phyloP scores from a whole-genome alignment of 1,140 invertebrate genomes.

The Penaeus indicus region DNA sequence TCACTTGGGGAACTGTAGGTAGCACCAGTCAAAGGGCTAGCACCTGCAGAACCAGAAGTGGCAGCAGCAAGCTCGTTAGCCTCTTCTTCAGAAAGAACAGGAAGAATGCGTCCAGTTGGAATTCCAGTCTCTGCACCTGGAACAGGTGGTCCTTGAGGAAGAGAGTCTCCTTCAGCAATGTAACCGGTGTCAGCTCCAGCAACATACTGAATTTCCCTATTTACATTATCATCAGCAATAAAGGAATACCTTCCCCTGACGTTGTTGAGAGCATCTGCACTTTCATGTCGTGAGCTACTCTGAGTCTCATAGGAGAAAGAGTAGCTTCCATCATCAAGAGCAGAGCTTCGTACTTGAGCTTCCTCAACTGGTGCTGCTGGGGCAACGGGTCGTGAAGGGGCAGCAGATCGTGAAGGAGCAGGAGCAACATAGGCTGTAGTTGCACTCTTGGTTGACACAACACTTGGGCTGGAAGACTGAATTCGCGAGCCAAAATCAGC shows the following conservation, averaged over 20 bases:
- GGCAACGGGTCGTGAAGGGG: not conserved
- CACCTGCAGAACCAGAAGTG: not conserved
- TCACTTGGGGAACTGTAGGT: too few relatives aligned
- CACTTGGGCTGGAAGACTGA: not conserved
- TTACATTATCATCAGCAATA: slow-evolving; percentile 30
- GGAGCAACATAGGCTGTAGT: not conserved
- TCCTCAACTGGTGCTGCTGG: slow-evolving; percentile 5
- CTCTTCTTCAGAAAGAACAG: slow-evolving; percentile 47
- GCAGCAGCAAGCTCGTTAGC: not conserved
- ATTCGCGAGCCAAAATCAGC: not conserved
- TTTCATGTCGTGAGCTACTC: slow-evolving; percentile 37
- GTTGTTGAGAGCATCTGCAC: slow-evolving; percentile 33
- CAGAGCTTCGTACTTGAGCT: slow-evolving; percentile 30
- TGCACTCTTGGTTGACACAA: not conserved
- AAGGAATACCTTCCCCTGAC: slow-evolving; percentile 44
- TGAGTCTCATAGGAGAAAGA: slow-evolving; percentile 37
- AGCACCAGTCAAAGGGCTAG: not conserved
- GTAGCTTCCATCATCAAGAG: slow-evolving; percentile 51
- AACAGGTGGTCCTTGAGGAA: slow-evolving; percentile 36
- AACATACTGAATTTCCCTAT: slow-evolving; percentile 28
- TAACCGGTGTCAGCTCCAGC: slow-evolving; percentile 47
- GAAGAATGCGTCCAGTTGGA: slow-evolving; percentile 48
- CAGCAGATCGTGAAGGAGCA: not conserved
- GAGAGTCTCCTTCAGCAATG: slow-evolving; percentile 45
- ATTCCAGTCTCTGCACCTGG: slow-evolving; percentile 44